phyloP scores from a whole-genome alignment of 1,140 invertebrate species.

The Bombus balteatus region DNA sequence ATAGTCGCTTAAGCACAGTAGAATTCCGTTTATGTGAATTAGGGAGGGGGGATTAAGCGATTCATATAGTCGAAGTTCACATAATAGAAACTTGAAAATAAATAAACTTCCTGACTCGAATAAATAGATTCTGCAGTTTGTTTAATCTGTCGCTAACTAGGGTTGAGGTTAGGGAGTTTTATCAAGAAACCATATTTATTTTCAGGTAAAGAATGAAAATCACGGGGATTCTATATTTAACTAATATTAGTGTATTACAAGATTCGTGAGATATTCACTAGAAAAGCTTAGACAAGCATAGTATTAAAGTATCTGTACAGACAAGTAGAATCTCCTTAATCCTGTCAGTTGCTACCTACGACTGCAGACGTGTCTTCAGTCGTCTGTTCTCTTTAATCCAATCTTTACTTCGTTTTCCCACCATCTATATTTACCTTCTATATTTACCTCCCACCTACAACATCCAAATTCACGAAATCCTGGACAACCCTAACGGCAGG shows the following conservation, averaged over 20 bases:
- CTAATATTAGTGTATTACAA: background rate
- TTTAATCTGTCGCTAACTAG: no score
- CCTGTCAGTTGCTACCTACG: background rate
- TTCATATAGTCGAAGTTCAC: no score
- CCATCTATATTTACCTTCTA: background rate
- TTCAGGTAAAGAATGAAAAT: background rate
- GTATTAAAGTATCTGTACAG: background rate
- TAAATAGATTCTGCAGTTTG: no score
- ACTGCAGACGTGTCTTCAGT: background rate
- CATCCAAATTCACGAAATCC: background rate
- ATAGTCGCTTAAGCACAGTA: no score
- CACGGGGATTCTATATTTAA: background rate
- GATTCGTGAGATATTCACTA: background rate
- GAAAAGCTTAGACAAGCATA: background rate
- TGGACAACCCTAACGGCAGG: background rate
- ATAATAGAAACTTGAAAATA: no score
- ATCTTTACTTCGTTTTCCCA: background rate
- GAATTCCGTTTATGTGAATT: no score
- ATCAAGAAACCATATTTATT: background rate
- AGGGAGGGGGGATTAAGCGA: no score
- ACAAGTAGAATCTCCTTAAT: background rate
- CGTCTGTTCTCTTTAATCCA: background rate
- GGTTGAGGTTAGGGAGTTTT: no score
- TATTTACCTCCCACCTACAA: constrained; percentile 10
- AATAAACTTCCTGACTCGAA: no score